phyloP scores from a whole-genome alignment of 2,113 vertebrate species.

The Proterorhinus semilunaris region DNA sequence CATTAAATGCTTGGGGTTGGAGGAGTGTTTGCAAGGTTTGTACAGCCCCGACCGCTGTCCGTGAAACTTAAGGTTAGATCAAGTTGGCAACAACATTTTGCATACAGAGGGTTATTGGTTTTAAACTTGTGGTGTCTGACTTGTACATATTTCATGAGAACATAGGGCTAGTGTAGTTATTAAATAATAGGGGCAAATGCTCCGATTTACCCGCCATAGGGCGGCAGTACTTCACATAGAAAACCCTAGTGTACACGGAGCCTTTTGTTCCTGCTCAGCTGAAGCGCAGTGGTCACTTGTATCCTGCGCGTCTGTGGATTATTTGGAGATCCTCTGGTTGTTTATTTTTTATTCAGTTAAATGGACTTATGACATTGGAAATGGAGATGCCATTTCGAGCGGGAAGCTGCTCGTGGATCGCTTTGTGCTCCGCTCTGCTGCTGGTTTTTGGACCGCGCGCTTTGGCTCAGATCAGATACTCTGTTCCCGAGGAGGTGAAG shows the following conservation, averaged over 20 bases:
- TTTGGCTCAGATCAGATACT: conserved; percentile 55
- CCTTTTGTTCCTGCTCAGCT: conserved; percentile 4
- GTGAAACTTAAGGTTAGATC: too few relatives aligned
- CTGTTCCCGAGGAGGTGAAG: conserved; percentile 69
- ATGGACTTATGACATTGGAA: conserved; percentile 18
- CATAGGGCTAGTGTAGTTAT: background rate
- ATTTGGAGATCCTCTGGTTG: background rate
- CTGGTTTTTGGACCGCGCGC: conserved; percentile 22
- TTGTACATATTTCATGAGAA: background rate
- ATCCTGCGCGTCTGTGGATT: background rate
- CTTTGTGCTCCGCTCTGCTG: conserved; percentile 6
- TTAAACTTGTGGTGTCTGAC: too few relatives aligned
- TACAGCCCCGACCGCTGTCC: too few relatives aligned
- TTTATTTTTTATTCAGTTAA: background rate
- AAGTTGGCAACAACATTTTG: too few relatives aligned
- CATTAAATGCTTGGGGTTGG: too few relatives aligned
- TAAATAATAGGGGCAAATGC: background rate
- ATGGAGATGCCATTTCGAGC: conserved; percentile 14
- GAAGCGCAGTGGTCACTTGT: background rate
- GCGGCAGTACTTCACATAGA: background rate
- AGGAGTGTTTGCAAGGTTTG: too few relatives aligned
- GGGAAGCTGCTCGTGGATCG: conserved; percentile 18
- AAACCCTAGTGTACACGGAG: conserved; percentile 25
- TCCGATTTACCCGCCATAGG: background rate
- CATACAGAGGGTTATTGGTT: too few relatives aligned